Evolutionary conservation across 1,140 invertebrate species (phyloP), one percentile per base, ranked within the genome.

Genomic region (Colletes gigas): DNA sequence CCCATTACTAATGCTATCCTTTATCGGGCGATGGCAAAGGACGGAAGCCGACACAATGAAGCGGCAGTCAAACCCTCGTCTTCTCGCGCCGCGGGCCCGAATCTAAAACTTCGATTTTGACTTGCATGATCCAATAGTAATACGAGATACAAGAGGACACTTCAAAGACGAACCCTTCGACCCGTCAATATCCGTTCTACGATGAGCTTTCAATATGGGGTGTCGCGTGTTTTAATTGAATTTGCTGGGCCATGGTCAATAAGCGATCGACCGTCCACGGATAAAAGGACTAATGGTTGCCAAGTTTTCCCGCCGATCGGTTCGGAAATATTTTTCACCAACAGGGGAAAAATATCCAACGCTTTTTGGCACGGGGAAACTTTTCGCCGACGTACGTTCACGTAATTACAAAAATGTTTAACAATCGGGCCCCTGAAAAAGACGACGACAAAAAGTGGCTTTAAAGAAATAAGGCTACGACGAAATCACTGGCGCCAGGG

Each of bases 1-100:
- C 88, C 91, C 92, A 93, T 93, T 93, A 93, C 92, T 91, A 92
- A 90, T 92, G 89, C 90, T 93, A 93, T 93, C 89, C 89, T 93
- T 92, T 92, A 92, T 92, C 89, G 89, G 77, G 78, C 68, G 78
- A 86, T 41, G 85, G 80, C 84, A 83, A 92, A 89, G 88, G 83
- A 84, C 84, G 80, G 89, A 87, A 89, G 88, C 89, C 90, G 89
- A 91, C 88, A 91, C 88, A 90, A 92, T 91, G 89, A 89, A 92
- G 86, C 83, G 85, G 83, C 90, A 91, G 91, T 93, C 92, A 91
- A 87, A 92, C 92, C 92, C 91, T 93, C 91, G 81, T 92, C 91
- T 92, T 82, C 84, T 78, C 88, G 76, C 73, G 81, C 81, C 55
- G 83, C 83, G 85, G 30, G 2, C 30, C 30, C 82, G 83, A 77